These are phyloP conservation scores for Equus quagga DNA, from an alignment of 2,113 vertebrate species.

Conservation along the genomic window DNA sequence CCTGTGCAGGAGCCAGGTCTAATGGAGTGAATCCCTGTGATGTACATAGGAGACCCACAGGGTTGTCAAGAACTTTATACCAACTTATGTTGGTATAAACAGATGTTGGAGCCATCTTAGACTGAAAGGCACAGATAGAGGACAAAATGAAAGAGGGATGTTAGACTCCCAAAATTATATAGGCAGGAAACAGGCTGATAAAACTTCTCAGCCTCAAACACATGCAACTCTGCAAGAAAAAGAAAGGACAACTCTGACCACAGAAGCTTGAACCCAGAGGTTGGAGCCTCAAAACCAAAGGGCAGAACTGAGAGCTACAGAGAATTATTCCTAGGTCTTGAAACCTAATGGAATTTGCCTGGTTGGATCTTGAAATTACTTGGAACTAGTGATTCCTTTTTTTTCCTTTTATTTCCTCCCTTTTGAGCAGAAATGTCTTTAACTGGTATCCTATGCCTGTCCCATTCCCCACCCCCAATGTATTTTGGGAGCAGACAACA, in stretches of 20 bases:
- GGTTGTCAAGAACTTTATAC: background rate
- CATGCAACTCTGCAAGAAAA: background rate
- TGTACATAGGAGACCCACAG: background rate
- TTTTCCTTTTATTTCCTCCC: background rate
- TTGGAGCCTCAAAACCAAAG: background rate
- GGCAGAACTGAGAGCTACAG: background rate
- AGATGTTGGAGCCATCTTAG: background rate
- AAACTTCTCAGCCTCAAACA: background rate
- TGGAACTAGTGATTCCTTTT: background rate
- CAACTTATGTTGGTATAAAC: background rate
- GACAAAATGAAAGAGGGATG: background rate
- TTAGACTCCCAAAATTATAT: background rate
- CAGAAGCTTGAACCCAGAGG: background rate
- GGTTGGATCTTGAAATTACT: background rate
- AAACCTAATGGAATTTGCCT: background rate
- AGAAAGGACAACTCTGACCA: background rate
- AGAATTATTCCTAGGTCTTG: background rate
- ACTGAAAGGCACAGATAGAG: background rate
- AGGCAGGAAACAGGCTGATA: background rate
- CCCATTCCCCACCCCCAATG: background rate
- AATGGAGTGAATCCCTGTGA: background rate
- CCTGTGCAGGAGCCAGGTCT: background rate
- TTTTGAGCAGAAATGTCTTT: background rate
- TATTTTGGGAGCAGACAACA: background rate
- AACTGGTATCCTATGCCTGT: background rate